Base-by-base conservation (phyloP, 2,113 vertebrate species). In the Paradisaea rubra region DNA sequence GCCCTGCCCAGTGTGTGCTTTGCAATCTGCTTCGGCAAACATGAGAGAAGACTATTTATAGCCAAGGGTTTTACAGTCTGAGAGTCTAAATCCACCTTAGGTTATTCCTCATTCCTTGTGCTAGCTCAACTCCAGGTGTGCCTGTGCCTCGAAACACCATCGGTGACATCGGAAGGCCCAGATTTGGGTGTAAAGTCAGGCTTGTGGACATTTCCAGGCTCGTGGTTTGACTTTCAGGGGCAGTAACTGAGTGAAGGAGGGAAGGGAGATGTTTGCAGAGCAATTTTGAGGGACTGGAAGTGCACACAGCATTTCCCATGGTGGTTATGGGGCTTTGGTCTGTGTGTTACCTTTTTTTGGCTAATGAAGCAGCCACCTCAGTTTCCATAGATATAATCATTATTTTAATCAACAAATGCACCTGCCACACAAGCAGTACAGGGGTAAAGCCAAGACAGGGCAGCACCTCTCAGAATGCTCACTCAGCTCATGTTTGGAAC, bases 81-180 rank as follows among this genome's bases (percentile, higher is more conserved):
- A 39, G 31, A 35, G 5, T 19, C 47, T 28, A 33, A 83, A 44
- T n/a, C 54, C 50, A 17, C 30, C 0, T 17, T 4, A 2, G 63
- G 47, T 10, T 47, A 76, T 69, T 27, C 87, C 70, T 54, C 18
- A 19, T 74, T 60, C 16, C 13, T 3, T 27, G 8, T 22, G 23
- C 19, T 28, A 37, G 68, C 60, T 44, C 1, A 86, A 13, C 41
- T 41, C 19, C 53, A 25, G 68, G 12, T 28, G 5, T n/a, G 15
- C 31, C 31, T 5, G 5, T 53, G 71, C 76, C 72, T 33, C 6
- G 27, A 59, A 86, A 1, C 13, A 23, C 28, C 20, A 0, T 2
- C 22, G 14, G 31, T 53, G 81, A 33, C 39, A 39, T 10, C 0
- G 1, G 17, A 23, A 80, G 41, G 76, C 24, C 0, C 5, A 17